A percentile compares a stretch with the other conserved stretches of the same genome.
These are phyloP conservation scores for Metaphire vulgaris DNA, from an alignment of 1,140 invertebrate species.

Conservation along the genomic window DNA sequence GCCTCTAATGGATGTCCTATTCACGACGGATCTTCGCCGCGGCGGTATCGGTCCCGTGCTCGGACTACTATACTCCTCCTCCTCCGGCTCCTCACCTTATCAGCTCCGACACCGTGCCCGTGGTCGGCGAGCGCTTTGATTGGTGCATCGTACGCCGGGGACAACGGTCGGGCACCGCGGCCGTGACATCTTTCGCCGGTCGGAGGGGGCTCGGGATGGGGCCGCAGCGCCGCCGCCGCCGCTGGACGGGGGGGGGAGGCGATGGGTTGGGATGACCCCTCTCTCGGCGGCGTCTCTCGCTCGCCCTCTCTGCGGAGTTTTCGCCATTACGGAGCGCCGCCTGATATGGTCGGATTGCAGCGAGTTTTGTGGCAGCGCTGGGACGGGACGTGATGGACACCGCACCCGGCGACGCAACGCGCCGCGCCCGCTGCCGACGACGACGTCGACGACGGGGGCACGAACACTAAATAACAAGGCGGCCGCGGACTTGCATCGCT, in stretches of 20 bases:
- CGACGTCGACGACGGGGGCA: no score
- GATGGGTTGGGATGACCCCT: neutral
- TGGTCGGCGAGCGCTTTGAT: neutral
- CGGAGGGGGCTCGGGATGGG: no score
- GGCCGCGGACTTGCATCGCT: neutral
- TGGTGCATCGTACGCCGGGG: constrained; percentile 1
- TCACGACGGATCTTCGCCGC: neutral
- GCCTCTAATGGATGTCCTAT: constrained; percentile 2
- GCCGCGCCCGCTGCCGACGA: no score
- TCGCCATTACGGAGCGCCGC: neutral
- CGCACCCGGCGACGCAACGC: neutral
- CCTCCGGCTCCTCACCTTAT: neutral
- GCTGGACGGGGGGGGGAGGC: no score
- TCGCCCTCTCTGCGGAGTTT: no score
- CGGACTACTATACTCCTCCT: no score
- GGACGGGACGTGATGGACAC: neutral
- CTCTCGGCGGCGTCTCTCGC: neutral
- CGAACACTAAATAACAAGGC: constrained; percentile 2
- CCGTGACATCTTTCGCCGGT: neutral
- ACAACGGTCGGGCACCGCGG: neutral
- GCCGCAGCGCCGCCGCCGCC: no score
- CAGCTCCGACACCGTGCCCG: neutral
- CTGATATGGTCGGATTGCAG: neutral
- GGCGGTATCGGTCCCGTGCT: neutral
- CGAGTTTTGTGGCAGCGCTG: neutral